Evolutionary conservation across 2,888 invertebrate genomes (phyloP), one percentile per base, ranked within the genome.

Genomic region (Sericinus montela): DNA sequence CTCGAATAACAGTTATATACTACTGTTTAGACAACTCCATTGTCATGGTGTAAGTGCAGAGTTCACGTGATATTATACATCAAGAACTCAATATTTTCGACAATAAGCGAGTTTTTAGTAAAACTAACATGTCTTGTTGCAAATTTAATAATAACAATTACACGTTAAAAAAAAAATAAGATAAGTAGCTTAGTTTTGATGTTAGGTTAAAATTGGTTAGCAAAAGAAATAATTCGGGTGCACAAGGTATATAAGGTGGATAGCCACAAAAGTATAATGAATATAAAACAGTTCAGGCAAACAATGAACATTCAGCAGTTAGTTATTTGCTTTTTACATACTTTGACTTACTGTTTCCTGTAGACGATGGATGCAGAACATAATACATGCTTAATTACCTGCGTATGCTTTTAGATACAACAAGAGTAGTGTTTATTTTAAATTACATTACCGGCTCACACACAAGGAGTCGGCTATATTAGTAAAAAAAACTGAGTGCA

Each of bases 331-430:
- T 69, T 72, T 75, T 70, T 71, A 86, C 87, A 83, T 87, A 87
- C 87, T 80, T 84, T 83, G 83, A 93, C 93, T 93, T 93, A 93
- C 93, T 93, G 92, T 91, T 93, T 93, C 93, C 93, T 93, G 92
- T 88, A 85, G 90, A 89, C 67, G 70, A 89, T 80, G 91, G 83
- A 89, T 86, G 86, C 86, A 75, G 81, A 80, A 87, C 87, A 87
- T 80, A 86, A 84, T 78, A 87, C 87, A 87, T 87, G 87, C 87
- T 87, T 87, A 78, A 73, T 82, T 69, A 78, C 82, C 78, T 73
- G 74, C 76, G 73, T 69, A 69, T 62, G 76, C 76, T 80, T 76
- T 56, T 35, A 45, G 8, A 61, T 53, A 69, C 75, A 68, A 69
- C 61, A 63, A 56, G 63, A 59, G 54, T 40, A 49, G 52, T 56